Evolutionary conservation across 2,113 vertebrate species (phyloP).

Genomic region (Tonatia bakeri): DNA sequence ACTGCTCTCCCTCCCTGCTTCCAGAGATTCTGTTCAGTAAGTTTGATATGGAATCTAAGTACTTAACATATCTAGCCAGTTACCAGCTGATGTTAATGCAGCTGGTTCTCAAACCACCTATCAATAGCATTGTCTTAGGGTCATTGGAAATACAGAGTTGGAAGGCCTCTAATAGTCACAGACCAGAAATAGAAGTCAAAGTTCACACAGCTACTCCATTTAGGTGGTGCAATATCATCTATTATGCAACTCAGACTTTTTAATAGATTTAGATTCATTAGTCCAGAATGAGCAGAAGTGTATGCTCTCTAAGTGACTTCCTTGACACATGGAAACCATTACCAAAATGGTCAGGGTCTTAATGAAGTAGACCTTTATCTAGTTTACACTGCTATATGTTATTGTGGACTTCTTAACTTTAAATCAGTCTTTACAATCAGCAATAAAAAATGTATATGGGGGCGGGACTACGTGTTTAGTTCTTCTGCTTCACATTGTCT

Average conservation of each 20-base stretch:
- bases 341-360: background rate
- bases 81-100: background rate
- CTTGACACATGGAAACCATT: background rate
- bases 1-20: rapidly evolving
- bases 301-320: background rate
- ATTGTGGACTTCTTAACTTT: background rate
- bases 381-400: background rate
- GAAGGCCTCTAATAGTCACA: background rate
- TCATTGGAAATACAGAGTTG: background rate
- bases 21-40: background rate
- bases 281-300: background rate
- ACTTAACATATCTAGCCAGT: background rate
- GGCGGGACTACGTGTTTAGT: background rate
- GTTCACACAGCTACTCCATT: background rate
- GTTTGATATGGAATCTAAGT: background rate
- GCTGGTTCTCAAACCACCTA: background rate
- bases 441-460: background rate
- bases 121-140: background rate
- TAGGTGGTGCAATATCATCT: background rate
- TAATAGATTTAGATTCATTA: background rate
- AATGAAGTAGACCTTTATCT: background rate
- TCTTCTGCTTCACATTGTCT: background rate
- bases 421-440: background rate
- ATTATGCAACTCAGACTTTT: background rate
- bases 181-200: background rate